These are phyloP conservation scores for Brachionus rubens DNA, from an alignment of 1,140 invertebrate species.

Conservation along the genomic window DNA sequence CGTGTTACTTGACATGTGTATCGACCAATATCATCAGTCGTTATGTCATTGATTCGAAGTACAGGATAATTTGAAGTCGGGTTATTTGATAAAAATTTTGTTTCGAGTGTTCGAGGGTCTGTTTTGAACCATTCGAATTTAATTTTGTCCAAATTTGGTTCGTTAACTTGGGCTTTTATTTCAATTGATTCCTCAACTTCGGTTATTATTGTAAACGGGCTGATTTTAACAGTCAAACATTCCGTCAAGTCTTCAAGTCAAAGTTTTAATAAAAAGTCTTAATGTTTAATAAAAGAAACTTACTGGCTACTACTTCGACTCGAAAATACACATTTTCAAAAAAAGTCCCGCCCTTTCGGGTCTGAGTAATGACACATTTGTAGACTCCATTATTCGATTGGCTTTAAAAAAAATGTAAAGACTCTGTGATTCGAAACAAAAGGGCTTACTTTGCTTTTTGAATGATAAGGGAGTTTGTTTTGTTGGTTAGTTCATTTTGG, in stretches of 20 bases:
- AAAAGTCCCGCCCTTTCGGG: background rate
- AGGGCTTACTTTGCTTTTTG: conserved; percentile 26
- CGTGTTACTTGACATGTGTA: conserved; percentile 25
- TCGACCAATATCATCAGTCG: background rate
- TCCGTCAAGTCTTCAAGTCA: background rate
- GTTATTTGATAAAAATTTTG: conserved; percentile 6
- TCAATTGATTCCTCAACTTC: conserved; percentile 3
- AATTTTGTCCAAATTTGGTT: background rate
- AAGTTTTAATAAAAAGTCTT: background rate
- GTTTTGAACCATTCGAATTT: conserved; percentile 44
- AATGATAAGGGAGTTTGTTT: background rate
- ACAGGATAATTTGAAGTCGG: background rate
- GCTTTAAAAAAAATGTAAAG: background rate
- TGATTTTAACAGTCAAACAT: background rate
- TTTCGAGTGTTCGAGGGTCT: background rate
- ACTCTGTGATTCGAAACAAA: background rate
- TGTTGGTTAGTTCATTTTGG: background rate
- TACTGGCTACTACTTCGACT: background rate
- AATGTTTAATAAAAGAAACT: background rate
- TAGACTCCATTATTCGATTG: background rate
- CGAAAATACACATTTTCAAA: conserved; percentile 6
- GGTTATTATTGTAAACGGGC: background rate
- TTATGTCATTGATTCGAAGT: background rate
- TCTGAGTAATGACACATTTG: conserved; percentile 32
- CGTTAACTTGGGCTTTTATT: conserved; percentile 13